Evolutionary conservation across 2,888 invertebrate genomes (phyloP).

Genomic region (Spisula subtruncata): DNA sequence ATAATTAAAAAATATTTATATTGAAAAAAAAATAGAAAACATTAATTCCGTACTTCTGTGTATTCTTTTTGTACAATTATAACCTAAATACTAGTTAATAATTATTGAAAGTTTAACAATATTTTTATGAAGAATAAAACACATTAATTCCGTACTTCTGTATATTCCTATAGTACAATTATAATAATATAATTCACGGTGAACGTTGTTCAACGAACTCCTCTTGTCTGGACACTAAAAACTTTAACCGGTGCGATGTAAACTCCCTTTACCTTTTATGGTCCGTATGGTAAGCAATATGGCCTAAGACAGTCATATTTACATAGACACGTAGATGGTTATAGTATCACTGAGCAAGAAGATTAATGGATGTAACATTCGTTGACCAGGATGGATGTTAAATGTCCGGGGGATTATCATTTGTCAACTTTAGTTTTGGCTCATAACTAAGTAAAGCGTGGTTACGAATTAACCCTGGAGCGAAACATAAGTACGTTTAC

Average conservation of each 20-base stretch:
- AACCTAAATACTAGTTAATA: no score
- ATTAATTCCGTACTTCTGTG: not conserved
- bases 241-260: not conserved
- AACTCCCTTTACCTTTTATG: not conserved
- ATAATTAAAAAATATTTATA: no score
- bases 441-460: slow-evolving; percentile 34
- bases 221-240: not conserved
- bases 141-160: not conserved
- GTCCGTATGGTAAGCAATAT: not conserved
- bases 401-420: slow-evolving; percentile 50
- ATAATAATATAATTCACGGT: not conserved
- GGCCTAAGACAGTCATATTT: not conserved
- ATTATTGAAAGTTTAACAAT: no score
- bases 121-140: not conserved
- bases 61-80: not conserved
- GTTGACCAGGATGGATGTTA: slow-evolving; percentile 38
- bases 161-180: not conserved
- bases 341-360: not conserved
- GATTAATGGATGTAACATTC: not conserved
- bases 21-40: not conserved
- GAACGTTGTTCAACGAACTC: not conserved
- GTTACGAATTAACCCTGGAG: slow-evolving; percentile 45
- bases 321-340: not conserved
- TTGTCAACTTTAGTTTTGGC: slow-evolving; percentile 48
- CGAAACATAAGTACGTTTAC: slow-evolving; percentile 29